Evolutionary conservation across 2,797 vertebrate genomes (phyloP), one percentile per base, ranked within the genome.

Genomic region (Poeciliopsis turneri): DNA sequence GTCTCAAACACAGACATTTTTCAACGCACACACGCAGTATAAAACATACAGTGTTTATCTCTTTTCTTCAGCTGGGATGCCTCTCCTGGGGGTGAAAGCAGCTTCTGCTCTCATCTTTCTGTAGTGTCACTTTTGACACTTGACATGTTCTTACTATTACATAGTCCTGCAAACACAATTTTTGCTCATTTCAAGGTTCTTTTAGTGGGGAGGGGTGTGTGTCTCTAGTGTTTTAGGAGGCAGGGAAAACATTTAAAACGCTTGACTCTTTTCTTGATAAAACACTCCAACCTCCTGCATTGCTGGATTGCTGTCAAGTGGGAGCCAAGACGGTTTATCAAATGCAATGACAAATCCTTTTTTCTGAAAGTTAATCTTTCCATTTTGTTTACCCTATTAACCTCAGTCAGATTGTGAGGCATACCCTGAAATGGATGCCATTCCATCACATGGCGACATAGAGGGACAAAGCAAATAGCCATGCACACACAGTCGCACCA

Each of bases 31-130:
- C 61, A 72, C 83, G 75, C 79, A 80, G 45, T 77, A 86, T 78
- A 84, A 82, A 89, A 89, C 84, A 86, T 77, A 86, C 8, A 81
- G 82, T 88, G 86, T 94, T 92, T 94, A 92, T 92, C 90, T 88
- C 77, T 75, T 88, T 90, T 78, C 87, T 90, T 91, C 88, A 89
- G 88, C 84, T 59, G 84, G 85, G 86, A 79, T 55, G 41, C 74
- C 84, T 91, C 88, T 92, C 86, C 78, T 69, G 84, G 87, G 66
- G 91, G 87, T 87, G 82, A 84, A 83, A 87, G 76, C 39, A n/a
- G 85, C 80, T 89, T 87, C 88, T 64, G 82, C 71, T 88, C 89
- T 87, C 91, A 86, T 93, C 82, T 90, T 90, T 89, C 81, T 84
- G 86, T 84, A 81, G 78, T 90, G 91, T 90, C 90, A 88, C 83